Evolutionary conservation across 2,113 vertebrate species (phyloP).

Genomic region (Lepisosteus oculatus): DNA sequence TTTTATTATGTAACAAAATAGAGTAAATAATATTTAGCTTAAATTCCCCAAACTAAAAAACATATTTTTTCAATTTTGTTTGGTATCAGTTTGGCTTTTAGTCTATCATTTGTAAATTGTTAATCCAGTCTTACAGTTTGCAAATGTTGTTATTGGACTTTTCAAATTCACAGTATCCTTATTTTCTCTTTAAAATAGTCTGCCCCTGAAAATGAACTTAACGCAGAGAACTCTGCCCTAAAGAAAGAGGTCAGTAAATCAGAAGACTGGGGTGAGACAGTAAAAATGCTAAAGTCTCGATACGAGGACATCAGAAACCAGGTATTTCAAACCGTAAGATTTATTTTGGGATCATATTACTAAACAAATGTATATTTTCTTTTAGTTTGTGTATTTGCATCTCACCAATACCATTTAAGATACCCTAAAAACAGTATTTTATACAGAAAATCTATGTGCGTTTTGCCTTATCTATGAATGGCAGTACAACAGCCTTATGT

Average conservation of each 20-base stretch:
- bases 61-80: too few relatives aligned
- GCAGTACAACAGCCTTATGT: too few relatives aligned
- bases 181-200: conserved; percentile 2
- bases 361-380: too few relatives aligned
- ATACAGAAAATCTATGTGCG: too few relatives aligned
- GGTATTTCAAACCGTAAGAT: conserved; percentile 26
- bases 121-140: not conserved
- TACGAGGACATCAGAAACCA: conserved; percentile 53
- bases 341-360: too few relatives aligned
- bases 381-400: too few relatives aligned
- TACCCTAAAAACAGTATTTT: not conserved
- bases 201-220: conserved; percentile 42
- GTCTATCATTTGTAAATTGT: too few relatives aligned
- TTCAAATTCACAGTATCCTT: not conserved
- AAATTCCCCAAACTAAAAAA: too few relatives aligned
- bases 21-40: too few relatives aligned
- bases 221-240: conserved; percentile 45
- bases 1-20: not conserved
- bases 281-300: conserved; percentile 42
- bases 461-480: too few relatives aligned
- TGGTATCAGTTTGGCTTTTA: too few relatives aligned
- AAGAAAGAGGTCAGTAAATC: conserved; percentile 36
- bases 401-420: too few relatives aligned
- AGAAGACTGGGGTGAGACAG: conserved; percentile 34
- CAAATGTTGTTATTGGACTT: not conserved